Conservation (phyloP, 1,140 invertebrate species). For the Plectrocnemia conspersa region DNA sequence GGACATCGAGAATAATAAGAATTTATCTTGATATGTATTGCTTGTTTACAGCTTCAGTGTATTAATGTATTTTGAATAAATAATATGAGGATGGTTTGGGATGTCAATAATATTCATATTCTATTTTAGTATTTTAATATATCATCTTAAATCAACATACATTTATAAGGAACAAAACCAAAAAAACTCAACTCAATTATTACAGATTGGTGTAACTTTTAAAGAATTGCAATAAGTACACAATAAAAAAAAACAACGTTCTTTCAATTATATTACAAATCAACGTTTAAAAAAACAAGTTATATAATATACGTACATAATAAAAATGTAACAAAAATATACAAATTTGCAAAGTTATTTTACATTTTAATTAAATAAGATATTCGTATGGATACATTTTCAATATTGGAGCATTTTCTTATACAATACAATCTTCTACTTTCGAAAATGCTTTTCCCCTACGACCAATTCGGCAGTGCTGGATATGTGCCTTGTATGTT, state of each 20-base stretch:
- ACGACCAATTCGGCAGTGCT: constrained; percentile 46
- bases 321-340: constrained; percentile 2
- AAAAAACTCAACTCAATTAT: constrained; percentile 43
- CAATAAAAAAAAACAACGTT: not conserved
- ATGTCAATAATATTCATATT: too few species aligned
- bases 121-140: too few species aligned
- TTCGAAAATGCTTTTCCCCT: not conserved
- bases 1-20: too few species aligned
- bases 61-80: too few species aligned
- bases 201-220: constrained; percentile 17
- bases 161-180: constrained; percentile 55
- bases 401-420: constrained; percentile 6
- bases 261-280: not conserved
- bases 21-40: too few species aligned
- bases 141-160: constrained; percentile 50
- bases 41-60: too few species aligned
- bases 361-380: constrained; percentile 1
- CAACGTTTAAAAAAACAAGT: not conserved
- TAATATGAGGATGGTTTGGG: too few species aligned
- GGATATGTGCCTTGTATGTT: constrained; percentile 52
- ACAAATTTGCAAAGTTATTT: not conserved
- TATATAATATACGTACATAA: constrained; percentile 6
- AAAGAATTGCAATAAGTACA: constrained; percentile 28
- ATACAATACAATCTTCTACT: not conserved
- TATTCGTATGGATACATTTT: constrained; percentile 11